These are phyloP conservation scores for Odontomachus brunneus DNA, from an alignment of 1,140 invertebrate genomes.

Conservation along the genomic window DNA sequence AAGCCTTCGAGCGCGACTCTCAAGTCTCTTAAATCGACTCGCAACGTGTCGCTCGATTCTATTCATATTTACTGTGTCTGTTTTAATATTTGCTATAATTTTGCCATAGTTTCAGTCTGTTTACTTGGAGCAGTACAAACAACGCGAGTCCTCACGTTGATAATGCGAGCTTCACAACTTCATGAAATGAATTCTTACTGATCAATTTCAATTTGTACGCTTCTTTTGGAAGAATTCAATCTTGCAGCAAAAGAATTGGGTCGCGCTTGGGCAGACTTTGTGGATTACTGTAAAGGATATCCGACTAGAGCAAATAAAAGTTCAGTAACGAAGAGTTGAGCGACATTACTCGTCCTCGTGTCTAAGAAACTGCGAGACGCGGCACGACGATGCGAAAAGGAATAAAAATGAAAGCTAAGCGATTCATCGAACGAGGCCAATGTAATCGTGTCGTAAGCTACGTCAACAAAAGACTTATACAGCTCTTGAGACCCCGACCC, in stretches of 20 bases:
- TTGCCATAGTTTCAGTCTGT: too few species aligned
- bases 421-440: conserved; percentile 39
- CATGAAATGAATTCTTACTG: too few species aligned
- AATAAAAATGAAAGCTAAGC: conserved; percentile 48
- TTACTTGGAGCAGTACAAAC: too few species aligned
- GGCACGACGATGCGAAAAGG: not conserved
- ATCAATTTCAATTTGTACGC: not conserved
- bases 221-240: not conserved
- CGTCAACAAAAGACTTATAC: not conserved
- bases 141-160: too few species aligned
- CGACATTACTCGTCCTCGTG: not conserved
- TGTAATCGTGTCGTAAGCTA: conserved; percentile 20
- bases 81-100: too few species aligned
- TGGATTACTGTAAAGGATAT: not conserved
- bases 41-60: too few species aligned
- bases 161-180: too few species aligned
- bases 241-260: not conserved
- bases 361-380: not conserved
- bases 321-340: not conserved
- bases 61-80: too few species aligned
- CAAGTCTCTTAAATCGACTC: too few species aligned
- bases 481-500: not conserved
- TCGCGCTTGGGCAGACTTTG: not conserved
- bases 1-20: too few species aligned
- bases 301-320: not conserved